Conservation (phyloP, 2,113 vertebrate species). For the Cacatua alba region DNA sequence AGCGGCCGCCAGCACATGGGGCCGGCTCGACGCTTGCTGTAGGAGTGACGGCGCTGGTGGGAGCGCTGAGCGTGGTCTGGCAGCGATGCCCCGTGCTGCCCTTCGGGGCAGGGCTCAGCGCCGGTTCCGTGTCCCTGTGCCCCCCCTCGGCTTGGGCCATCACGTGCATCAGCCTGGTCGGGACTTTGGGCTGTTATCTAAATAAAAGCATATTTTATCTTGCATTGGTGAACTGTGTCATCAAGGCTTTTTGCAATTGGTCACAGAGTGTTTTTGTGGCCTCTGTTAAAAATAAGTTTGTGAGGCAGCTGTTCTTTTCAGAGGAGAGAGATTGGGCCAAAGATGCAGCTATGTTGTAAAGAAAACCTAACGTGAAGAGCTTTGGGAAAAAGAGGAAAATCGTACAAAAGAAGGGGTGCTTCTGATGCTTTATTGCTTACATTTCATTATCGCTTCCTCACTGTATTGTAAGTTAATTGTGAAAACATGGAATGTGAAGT, state of each 20-base stretch:
- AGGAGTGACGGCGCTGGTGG: background rate
- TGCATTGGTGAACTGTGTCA: background rate
- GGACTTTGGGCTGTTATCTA: background rate
- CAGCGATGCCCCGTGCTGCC: background rate
- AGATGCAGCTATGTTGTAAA: no score
- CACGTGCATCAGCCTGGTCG: accelerated
- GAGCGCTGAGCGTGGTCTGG: background rate
- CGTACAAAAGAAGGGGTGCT: background rate
- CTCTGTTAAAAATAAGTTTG: background rate
- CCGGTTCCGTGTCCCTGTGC: background rate
- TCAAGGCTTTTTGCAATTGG: background rate
- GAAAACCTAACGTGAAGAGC: background rate
- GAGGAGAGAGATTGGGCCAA: background rate
- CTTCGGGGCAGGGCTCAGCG: background rate
- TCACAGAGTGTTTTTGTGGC: accelerated
- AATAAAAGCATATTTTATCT: background rate
- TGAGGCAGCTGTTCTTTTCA: background rate
- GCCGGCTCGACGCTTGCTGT: background rate
- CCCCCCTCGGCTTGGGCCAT: background rate
- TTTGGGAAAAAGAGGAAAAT: background rate
- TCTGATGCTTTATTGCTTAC: background rate
- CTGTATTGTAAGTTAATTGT: background rate
- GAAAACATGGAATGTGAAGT: background rate
- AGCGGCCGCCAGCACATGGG: background rate
- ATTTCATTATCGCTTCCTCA: background rate